Conservation (phyloP, 2,888 invertebrate species). For the Maniola hyperantus region DNA sequence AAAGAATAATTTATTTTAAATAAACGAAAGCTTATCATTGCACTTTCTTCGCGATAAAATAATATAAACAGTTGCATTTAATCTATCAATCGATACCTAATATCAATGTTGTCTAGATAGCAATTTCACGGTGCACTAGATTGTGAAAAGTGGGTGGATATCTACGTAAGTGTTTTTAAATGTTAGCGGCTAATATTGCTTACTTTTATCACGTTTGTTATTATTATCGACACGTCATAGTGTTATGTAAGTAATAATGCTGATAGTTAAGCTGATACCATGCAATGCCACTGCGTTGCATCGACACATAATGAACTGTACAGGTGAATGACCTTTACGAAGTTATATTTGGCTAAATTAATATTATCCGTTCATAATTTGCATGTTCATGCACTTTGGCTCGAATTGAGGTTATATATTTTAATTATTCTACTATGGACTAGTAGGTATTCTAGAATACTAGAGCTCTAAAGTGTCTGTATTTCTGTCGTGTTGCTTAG, state of each 20-base stretch:
- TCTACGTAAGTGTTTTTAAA: constrained; percentile 49
- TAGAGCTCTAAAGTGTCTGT: no score
- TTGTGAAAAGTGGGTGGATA: constrained; percentile 25
- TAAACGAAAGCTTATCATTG: constrained; percentile 32
- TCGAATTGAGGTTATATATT: constrained; percentile 4
- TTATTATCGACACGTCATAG: constrained; percentile 54
- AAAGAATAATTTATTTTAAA: constrained; percentile 30
- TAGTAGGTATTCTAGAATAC: no score
- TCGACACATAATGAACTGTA: constrained; percentile 46
- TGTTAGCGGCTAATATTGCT: constrained; percentile 47
- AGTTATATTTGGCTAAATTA: constrained; percentile 11
- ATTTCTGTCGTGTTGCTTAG: no score
- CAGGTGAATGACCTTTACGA: constrained; percentile 59
- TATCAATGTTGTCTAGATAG: constrained; percentile 17
- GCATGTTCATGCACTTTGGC: constrained; percentile 1
- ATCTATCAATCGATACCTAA: background rate
- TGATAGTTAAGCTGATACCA: constrained; percentile 55
- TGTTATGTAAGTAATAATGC: constrained; percentile 67
- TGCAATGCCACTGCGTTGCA: constrained; percentile 51
- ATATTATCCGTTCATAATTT: background rate
- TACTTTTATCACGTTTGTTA: constrained; percentile 54
- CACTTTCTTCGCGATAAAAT: constrained; percentile 26
- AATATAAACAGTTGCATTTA: constrained; percentile 6
- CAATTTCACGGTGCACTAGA: constrained; percentile 9
- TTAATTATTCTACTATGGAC: background rate